These are phyloP conservation scores for Scaptomyza hsui DNA, from an alignment of 1,140 invertebrate species.

Conservation along the genomic window DNA sequence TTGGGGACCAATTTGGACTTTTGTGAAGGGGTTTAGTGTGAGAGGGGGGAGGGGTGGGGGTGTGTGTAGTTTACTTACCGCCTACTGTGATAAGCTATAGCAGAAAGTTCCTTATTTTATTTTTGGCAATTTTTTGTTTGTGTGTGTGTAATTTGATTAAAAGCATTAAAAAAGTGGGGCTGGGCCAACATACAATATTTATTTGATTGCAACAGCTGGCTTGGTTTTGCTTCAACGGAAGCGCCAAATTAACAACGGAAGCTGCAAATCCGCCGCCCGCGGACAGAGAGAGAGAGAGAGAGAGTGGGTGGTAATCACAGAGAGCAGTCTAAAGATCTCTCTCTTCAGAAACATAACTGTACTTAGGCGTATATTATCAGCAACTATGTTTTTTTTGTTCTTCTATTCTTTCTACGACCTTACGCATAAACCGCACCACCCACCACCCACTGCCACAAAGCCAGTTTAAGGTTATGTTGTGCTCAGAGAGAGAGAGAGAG, in stretches of 20 bases:
- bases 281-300: conserved; percentile 1
- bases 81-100: conserved; percentile 22
- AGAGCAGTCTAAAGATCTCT: not conserved
- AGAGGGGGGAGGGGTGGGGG: no score
- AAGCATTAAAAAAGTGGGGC: conserved; percentile 24
- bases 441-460: not conserved
- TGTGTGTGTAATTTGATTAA: conserved; percentile 41
- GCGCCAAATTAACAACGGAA: conserved; percentile 68
- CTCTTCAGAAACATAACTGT: conserved; percentile 3
- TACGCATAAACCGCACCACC: not conserved
- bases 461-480: not conserved
- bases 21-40: not conserved
- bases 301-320: not conserved
- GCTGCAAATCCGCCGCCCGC: conserved; percentile 11
- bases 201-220: conserved; percentile 41
- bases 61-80: not conserved
- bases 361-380: conserved; percentile 25
- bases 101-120: conserved; percentile 7
- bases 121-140: not conserved
- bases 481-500: not conserved
- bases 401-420: no score
- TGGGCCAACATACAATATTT: conserved; percentile 21
- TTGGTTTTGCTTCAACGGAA: conserved; percentile 51
- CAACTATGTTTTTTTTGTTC: conserved; percentile 1
- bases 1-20: no score